phyloP scores from a whole-genome alignment of 2,888 invertebrate species.

The Entomobrya proxima region DNA sequence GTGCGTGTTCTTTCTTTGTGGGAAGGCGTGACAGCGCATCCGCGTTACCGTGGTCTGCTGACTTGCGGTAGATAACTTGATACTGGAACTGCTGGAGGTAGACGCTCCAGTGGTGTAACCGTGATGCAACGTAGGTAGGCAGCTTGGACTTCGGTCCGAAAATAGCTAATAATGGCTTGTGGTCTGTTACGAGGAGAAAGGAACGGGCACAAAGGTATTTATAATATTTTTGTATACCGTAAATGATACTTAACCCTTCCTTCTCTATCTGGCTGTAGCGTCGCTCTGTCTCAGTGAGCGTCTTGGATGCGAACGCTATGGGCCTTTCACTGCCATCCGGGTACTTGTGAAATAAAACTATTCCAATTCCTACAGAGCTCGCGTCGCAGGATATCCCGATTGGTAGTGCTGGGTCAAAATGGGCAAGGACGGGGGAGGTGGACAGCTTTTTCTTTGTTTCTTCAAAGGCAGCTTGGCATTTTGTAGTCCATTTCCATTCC shows the following conservation, averaged over 20 bases:
- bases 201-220: slow-evolving; percentile 16
- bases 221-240: not conserved
- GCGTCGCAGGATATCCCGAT: slow-evolving; percentile 77
- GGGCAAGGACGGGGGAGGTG: slow-evolving; percentile 75
- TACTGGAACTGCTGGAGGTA: slow-evolving; percentile 48
- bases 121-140: slow-evolving; percentile 39
- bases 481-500: slow-evolving; percentile 75
- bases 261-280: slow-evolving; percentile 31
- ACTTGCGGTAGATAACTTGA: slow-evolving; percentile 41
- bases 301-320: slow-evolving; percentile 72
- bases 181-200: slow-evolving; percentile 41
- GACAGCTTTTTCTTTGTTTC: slow-evolving; percentile 75
- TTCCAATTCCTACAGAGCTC: slow-evolving; percentile 75
- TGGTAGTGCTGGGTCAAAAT: slow-evolving; percentile 75
- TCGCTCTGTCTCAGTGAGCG: slow-evolving; percentile 39
- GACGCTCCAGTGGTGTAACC: slow-evolving; percentile 55
- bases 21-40: slow-evolving; percentile 38
- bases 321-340: slow-evolving; percentile 55
- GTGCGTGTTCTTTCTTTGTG: not conserved
- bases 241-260: slow-evolving; percentile 28
- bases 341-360: slow-evolving; percentile 76
- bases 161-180: slow-evolving; percentile 69
- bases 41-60: slow-evolving; percentile 54
- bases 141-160: slow-evolving; percentile 62
- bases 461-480: slow-evolving; percentile 76